These are phyloP conservation scores for Psittacula derbiana DNA, from an alignment of 2,797 vertebrate genomes.

Conservation along the genomic window DNA sequence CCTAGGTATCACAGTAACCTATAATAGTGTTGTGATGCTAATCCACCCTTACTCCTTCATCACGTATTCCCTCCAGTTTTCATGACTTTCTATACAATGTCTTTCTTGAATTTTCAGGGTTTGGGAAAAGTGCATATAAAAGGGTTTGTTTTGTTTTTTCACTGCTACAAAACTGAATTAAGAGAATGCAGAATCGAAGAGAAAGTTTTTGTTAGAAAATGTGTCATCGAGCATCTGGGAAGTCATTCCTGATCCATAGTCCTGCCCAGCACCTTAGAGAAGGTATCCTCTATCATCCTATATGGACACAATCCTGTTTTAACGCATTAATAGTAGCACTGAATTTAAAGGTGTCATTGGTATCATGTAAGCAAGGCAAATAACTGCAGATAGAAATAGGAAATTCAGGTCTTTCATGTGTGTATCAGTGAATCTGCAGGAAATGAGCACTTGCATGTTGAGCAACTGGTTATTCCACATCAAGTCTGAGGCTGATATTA, in stretches of 20 bases:
- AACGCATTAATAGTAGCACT: neutral
- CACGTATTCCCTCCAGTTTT: neutral
- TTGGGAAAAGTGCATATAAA: neutral
- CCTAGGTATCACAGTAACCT: neutral
- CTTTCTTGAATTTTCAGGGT: neutral
- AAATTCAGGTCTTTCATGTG: neutral
- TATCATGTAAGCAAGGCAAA: neutral
- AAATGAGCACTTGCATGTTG: neutral
- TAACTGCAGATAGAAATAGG: neutral
- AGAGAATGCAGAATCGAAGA: neutral
- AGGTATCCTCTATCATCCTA: neutral
- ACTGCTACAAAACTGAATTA: neutral
- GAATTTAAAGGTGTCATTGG: neutral
- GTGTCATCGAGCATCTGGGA: neutral
- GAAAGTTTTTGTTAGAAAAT: neutral
- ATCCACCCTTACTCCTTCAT: neutral
- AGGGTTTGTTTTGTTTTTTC: neutral
- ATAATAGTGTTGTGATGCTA: neutral
- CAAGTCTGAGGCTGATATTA: neutral
- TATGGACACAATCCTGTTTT: neutral
- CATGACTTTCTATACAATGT: neutral
- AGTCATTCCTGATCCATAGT: neutral
- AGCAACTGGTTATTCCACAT: neutral
- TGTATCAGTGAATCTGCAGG: neutral
- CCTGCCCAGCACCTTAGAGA: neutral